phyloP scores from a whole-genome alignment of 2,113 vertebrate genomes.

The Lophura nycthemera region DNA sequence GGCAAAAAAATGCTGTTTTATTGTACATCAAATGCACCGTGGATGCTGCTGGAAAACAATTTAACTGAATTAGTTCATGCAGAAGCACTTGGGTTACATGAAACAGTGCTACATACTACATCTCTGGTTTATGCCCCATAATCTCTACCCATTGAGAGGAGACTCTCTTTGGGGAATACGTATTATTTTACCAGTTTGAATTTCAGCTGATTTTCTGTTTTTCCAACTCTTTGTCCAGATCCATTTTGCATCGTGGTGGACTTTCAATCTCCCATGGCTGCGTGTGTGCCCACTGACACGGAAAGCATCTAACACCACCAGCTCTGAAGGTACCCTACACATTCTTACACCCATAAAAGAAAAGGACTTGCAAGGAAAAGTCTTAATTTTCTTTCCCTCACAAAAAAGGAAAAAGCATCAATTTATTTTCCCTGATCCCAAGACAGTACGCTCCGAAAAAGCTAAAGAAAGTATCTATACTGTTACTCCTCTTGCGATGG shows the following conservation, averaged over 20 bases:
- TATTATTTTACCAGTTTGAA: constrained; percentile 67
- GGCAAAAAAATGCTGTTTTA: constrained; percentile 22
- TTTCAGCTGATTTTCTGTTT: constrained; percentile 43
- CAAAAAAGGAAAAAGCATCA: not conserved
- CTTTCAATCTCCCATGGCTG: constrained; percentile 24
- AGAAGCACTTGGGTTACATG: not conserved
- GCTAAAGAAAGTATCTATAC: not conserved
- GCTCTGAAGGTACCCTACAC: not conserved
- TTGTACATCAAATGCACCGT: not conserved
- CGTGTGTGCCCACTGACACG: constrained; percentile 1
- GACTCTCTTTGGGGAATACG: constrained; percentile 10
- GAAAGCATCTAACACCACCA: constrained; percentile 23
- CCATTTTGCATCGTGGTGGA: not conserved
- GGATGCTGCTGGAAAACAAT: constrained; percentile 46
- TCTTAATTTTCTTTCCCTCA: not conserved
- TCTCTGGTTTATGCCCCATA: not conserved
- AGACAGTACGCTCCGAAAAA: not conserved
- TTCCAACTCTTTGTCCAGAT: constrained; percentile 22
- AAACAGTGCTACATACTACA: constrained; percentile 40
- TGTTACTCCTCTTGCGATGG: not conserved
- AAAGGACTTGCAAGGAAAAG: not conserved
- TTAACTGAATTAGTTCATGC: constrained; percentile 46
- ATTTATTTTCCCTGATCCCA: not conserved
- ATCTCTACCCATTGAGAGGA: constrained; percentile 24
- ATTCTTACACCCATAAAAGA: constrained; percentile 22